Evolutionary conservation across 2,113 vertebrate species (phyloP).

Genomic region (Thunnus maccoyii): DNA sequence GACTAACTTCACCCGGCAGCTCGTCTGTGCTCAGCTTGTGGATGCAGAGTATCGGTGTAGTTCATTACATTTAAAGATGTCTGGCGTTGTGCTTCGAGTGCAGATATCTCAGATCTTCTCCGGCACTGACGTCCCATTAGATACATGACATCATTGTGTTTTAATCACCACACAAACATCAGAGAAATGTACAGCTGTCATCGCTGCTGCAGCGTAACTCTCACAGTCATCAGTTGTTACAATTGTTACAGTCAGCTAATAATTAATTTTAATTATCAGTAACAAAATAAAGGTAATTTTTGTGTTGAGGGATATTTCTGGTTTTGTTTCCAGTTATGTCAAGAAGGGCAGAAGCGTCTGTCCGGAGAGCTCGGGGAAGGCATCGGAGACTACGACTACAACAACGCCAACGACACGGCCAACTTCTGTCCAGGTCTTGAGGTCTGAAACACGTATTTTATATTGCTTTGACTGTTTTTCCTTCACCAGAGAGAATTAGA

Average conservation of each 20-base stretch:
- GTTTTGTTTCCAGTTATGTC: constrained; percentile 81
- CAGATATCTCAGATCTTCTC: neutral
- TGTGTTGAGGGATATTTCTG: neutral
- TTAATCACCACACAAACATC: neutral
- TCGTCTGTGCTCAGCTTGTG: neutral
- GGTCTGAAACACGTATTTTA: constrained; percentile 76
- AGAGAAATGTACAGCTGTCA: neutral
- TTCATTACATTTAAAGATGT: neutral
- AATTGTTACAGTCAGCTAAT: no score
- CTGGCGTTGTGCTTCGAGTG: neutral
- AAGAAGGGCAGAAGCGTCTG: constrained; percentile 41
- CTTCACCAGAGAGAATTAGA: no score
- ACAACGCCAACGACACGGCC: constrained; percentile 92
- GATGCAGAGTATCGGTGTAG: neutral
- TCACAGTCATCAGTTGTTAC: no score
- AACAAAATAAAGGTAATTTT: neutral
- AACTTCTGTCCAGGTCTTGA: constrained; percentile 93
- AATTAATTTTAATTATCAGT: no score
- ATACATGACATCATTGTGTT: neutral
- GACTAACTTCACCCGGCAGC: neutral
- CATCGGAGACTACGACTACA: constrained; percentile 92
- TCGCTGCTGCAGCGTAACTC: neutral
- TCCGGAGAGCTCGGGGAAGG: constrained; percentile 84
- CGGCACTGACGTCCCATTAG: neutral
- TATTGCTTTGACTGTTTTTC: no score